A percentile compares a stretch with the other conserved stretches of the same genome.
Conservation (phyloP, 2,797 vertebrate genomes). For the Alcedo quadribrachys region DNA sequence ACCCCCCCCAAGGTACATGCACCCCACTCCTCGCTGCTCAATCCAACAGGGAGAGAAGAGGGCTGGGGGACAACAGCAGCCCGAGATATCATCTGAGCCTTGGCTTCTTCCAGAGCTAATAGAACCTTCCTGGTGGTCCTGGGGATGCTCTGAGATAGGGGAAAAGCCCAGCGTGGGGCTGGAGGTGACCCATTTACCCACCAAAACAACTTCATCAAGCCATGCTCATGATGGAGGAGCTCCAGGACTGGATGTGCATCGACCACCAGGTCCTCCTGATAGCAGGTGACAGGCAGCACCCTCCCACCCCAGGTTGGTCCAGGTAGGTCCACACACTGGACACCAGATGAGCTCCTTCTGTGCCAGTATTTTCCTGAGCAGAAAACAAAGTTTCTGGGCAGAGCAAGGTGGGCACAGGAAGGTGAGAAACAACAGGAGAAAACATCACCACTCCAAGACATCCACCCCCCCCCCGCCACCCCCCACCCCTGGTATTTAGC, state of each 20-base stretch:
- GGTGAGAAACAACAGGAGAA: slow-evolving; percentile 5
- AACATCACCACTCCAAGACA: not conserved
- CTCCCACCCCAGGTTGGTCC: fast-evolving
- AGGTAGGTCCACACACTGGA: fast-evolving
- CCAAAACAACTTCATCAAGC: not conserved
- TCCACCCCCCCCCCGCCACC: not conserved
- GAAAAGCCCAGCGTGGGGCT: not conserved
- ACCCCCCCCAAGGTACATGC: fast-evolving
- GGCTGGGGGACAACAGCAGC: not conserved
- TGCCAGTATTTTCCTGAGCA: not conserved
- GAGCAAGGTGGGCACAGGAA: slow-evolving; percentile 15
- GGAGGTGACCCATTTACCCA: not conserved
- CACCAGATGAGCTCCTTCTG: not conserved
- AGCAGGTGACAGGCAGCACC: not conserved
- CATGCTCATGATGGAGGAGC: not conserved
- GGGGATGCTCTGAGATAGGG: not conserved
- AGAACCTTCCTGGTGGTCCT: not conserved
- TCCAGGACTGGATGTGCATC: not conserved
- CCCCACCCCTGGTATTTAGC: not conserved
- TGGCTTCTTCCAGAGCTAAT: not conserved
- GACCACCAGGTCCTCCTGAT: not conserved
- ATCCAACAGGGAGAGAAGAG: fast-evolving
- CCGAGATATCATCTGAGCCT: not conserved
- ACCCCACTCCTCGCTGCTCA: not conserved
- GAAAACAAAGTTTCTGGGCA: not conserved